Base-by-base conservation (phyloP, 2,888 invertebrate genomes). In the Arctia plantaginis region DNA sequence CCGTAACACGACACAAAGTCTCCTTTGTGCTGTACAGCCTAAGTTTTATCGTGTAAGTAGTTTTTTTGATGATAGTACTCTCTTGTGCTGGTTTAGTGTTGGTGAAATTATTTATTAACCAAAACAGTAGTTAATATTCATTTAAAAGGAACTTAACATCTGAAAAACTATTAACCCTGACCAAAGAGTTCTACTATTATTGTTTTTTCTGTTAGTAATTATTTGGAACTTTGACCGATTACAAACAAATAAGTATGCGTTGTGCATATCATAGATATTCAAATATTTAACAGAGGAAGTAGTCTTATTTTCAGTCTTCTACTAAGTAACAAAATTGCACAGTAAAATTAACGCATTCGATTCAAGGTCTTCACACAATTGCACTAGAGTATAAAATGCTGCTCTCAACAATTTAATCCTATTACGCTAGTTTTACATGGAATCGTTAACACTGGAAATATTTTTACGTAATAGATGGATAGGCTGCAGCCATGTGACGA, bases 1-100 rank as follows among this genome's bases (percentile, higher is more conserved):
- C 91, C 88, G 82, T 83, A 87, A 87, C 81, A 82, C 86, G 88
- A 87, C 87, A 87, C 87, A 89, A 87, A 88, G 88, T 87, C 86
- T 84, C 86, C 88, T 90, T 90, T 91, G 90, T 91, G 86, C 82
- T 87, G 82, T 77, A 83, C 81, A 82, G 87, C 83, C 84, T 82
- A 84, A 87, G 86, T 87, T 86, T 87, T 82, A 84, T 83, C 83
- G 82, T 82, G 82, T 85, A 82, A 84, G 77, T 77, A 83, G 79
- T 85, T 87, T 85, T 55, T 88, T 86, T 78, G 75, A 78, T 77
- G 73, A 82, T 77, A 82, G 83, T 85, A 81, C 79, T 79, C n/a
- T 84, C 77, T 80, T 66, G 62, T n/a, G 35, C 39, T 72, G 55
- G 55, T 55, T 39, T 59, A 39, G 27, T 72, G 41, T 62, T 69